Evolutionary conservation across 2,113 vertebrate genomes (phyloP).

Genomic region (Megaptera novaeangliae): DNA sequence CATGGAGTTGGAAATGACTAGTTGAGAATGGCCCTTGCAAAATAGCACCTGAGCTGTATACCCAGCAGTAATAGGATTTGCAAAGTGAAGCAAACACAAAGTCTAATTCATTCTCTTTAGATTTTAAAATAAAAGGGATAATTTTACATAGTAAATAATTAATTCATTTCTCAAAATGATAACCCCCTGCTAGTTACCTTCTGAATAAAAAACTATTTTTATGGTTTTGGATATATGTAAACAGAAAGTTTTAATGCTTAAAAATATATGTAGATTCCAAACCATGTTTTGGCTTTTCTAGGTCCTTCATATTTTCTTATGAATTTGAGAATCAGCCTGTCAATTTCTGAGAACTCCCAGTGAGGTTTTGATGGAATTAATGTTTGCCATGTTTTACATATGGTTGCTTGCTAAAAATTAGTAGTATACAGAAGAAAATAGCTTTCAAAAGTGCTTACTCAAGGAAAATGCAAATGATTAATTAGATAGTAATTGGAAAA

Average conservation of each 20-base stretch:
- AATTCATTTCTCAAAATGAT: conserved; percentile 10
- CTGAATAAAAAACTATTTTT: neutral
- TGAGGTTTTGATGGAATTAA: neutral
- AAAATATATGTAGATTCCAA: neutral
- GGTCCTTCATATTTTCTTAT: neutral
- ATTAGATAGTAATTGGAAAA: neutral
- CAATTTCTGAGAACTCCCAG: neutral
- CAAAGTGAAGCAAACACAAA: neutral
- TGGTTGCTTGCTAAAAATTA: neutral
- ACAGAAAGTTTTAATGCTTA: neutral
- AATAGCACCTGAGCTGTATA: neutral
- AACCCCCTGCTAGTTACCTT: neutral
- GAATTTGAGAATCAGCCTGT: neutral
- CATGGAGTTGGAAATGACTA: neutral
- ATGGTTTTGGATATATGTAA: neutral
- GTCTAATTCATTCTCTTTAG: neutral
- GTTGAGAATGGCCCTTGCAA: neutral
- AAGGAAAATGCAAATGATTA: neutral
- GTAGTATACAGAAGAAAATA: neutral
- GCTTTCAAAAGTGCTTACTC: neutral
- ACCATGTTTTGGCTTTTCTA: neutral
- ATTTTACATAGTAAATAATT: neutral
- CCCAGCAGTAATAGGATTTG: neutral
- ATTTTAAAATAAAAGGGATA: conserved; percentile 15
- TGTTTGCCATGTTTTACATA: neutral